Evolutionary conservation across 2,113 vertebrate genomes (phyloP).

Genomic region (Dasyprocta punctata): DNA sequence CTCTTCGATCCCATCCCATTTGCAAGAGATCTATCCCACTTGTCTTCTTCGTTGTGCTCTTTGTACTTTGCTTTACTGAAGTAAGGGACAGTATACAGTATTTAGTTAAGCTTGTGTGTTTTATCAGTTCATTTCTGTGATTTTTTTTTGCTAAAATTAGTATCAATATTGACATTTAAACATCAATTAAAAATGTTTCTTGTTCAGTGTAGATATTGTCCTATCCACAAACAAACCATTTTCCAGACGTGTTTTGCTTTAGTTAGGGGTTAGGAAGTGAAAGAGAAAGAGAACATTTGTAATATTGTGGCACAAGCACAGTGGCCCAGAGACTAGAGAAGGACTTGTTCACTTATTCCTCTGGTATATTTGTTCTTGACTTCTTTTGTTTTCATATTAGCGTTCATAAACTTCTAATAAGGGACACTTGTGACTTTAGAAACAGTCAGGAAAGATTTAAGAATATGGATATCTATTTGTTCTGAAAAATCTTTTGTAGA

Average conservation of each 20-base stretch:
- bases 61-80: background rate
- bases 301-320: background rate
- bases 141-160: background rate
- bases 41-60: background rate
- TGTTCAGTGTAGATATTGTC: background rate
- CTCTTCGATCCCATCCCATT: background rate
- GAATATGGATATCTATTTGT: constrained; percentile 27
- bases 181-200: background rate
- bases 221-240: background rate
- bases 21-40: background rate
- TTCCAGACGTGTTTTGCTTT: background rate
- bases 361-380: background rate
- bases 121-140: background rate
- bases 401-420: background rate
- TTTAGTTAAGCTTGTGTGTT: background rate
- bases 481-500: background rate
- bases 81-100: background rate
- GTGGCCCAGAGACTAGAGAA: background rate
- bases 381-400: background rate
- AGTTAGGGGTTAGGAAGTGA: background rate
- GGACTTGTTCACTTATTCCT: background rate
- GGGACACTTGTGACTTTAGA: background rate
- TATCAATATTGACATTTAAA: background rate
- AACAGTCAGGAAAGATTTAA: background rate
- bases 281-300: background rate